Evolutionary conservation across 2,113 vertebrate genomes (phyloP), one percentile per base, ranked within the genome.

Genomic region (Gambusia affinis): DNA sequence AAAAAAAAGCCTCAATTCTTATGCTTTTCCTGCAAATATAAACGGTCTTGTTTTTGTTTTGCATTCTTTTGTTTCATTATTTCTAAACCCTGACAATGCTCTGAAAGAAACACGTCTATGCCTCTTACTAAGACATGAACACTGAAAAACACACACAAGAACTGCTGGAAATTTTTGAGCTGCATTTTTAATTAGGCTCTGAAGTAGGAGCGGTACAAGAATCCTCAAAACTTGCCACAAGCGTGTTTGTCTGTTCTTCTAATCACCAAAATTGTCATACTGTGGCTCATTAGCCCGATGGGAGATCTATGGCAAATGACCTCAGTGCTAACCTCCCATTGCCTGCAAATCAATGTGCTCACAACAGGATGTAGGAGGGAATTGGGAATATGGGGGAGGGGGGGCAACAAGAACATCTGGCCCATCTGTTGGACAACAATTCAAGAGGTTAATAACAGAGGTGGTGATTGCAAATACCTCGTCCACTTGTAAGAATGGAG

Each of bases 261-360:
- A 87, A 75, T 84, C 81, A 85, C 79, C 82, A 72, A 84, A 70
- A 82, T 83, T 90, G 91, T 87, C 91, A 87, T 4, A 61, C 69
- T 15, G 8, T 35, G 73, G 83, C 86, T 92, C 85, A 89, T 92
- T 92, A 91, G 87, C 85, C 78, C 88, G 87, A 92, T 88, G 82
- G 84, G 81, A 88, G 88, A 88, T 90, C 88, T 77, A 82, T 87
- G 81, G 84, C 86, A 67, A 74, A 72, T 65, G 37, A 64, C 83
- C 87, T 81, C 78, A 57, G 7, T 73, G 51, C 76, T 73, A 82
- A 88, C 90, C 84, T 86, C 82, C 73, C 7, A 12, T 68, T 69
- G 84, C 77, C 87, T 82, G 54, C 81, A 75, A 89, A 92, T 92
- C 91, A 91, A 90, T 91, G 88, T 57, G 54, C 64, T 82, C 85